phyloP scores from a whole-genome alignment of 2,113 vertebrate species.

The Chloroceryle aenea region DNA sequence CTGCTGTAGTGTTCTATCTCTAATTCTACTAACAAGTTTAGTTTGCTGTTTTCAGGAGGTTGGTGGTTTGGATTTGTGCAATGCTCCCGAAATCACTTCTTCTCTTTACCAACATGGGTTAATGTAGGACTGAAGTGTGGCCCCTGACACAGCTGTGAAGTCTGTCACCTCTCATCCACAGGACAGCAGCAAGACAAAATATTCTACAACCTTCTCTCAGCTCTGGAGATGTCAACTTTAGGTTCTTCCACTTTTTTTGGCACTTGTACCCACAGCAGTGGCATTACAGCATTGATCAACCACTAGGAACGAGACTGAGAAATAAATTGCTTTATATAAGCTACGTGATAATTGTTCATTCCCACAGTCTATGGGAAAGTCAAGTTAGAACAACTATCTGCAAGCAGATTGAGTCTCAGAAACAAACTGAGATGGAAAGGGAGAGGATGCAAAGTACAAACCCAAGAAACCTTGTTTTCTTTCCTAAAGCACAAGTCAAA shows the following conservation, averaged over 20 bases:
- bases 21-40: neutral
- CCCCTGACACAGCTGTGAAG: neutral
- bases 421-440: neutral
- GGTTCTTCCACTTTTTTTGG: neutral
- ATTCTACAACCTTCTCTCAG: neutral
- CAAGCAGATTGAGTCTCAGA: neutral
- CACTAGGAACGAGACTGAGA: neutral
- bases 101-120: neutral
- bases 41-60: neutral
- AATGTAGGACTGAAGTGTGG: neutral
- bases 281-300: neutral
- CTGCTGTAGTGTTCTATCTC: neutral
- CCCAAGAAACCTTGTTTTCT: neutral
- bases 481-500: neutral
- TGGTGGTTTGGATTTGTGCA: neutral
- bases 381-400: neutral
- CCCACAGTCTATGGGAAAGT: rapidly evolving
- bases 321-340: neutral
- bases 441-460: neutral
- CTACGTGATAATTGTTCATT: neutral
- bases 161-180: neutral
- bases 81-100: neutral
- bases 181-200: neutral
- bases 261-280: neutral
- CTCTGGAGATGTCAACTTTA: neutral